Conservation (phyloP, 2,888 invertebrate species). For the Eremobia ochroleuca region DNA sequence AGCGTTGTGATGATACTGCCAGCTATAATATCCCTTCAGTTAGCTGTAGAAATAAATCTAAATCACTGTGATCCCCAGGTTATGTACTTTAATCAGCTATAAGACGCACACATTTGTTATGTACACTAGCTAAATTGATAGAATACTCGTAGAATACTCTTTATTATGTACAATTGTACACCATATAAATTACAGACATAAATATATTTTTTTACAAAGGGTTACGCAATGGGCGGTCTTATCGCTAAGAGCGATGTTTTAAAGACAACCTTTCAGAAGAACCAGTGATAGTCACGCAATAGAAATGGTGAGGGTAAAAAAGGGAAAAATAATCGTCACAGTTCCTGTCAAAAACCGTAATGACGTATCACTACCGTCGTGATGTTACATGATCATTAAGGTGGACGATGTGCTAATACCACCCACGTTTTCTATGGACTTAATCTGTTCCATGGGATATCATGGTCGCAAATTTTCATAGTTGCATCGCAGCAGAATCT, state of each 20-base stretch:
- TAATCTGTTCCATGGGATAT: background rate
- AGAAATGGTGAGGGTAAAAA: background rate
- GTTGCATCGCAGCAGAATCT: background rate
- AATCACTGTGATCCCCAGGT: background rate
- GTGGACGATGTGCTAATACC: too few relatives aligned
- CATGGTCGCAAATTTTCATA: background rate
- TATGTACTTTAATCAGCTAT: background rate
- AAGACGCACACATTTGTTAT: background rate
- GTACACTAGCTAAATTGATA: background rate
- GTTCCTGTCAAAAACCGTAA: background rate
- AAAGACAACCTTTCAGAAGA: too few relatives aligned
- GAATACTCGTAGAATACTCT: too few relatives aligned
- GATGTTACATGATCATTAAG: too few relatives aligned
- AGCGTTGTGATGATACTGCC: too few relatives aligned
- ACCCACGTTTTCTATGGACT: background rate
- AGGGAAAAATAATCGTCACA: background rate
- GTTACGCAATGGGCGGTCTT: too few relatives aligned
- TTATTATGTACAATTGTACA: too few relatives aligned
- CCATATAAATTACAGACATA: too few relatives aligned
- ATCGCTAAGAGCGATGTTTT: too few relatives aligned
- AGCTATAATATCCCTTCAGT: background rate
- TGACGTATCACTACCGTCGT: too few relatives aligned
- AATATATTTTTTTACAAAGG: too few relatives aligned
- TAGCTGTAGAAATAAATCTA: background rate
- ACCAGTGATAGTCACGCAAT: background rate